phyloP scores from a whole-genome alignment of 2,113 vertebrate genomes.

The Semnornis frantzii region DNA sequence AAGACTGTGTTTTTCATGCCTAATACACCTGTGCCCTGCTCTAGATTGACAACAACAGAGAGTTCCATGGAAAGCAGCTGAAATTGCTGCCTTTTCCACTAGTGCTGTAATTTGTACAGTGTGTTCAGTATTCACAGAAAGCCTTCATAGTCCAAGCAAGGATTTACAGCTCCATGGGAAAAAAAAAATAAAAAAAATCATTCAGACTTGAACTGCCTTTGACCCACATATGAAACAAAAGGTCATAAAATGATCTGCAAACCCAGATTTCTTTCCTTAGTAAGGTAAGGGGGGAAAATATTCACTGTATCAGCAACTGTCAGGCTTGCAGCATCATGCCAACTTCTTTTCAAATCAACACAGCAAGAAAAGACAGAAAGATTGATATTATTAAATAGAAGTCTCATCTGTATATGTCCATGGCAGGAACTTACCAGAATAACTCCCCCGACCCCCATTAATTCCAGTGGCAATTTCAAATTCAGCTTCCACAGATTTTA shows the following conservation, averaged over 20 bases:
- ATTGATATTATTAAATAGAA: slow-evolving; percentile 21
- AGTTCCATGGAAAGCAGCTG: background rate
- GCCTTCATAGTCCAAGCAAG: background rate
- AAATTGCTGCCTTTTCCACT: background rate
- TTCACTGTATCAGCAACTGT: background rate
- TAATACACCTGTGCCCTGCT: background rate
- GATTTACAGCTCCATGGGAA: background rate
- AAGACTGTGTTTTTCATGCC: background rate
- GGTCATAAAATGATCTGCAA: background rate
- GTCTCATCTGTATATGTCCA: background rate
- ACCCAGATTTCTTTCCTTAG: background rate
- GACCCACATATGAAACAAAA: background rate
- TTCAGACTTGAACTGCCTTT: background rate
- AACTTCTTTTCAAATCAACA: slow-evolving; percentile 7
- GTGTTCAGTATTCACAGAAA: background rate
- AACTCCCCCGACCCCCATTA: background rate
- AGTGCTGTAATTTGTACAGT: background rate
- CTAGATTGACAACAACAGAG: background rate
- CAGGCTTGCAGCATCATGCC: background rate
- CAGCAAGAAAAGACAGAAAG: background rate
- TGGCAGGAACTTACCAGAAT: slow-evolving; percentile 4
- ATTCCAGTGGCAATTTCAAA: slow-evolving; percentile 13
- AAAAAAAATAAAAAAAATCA: background rate
- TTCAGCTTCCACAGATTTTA: slow-evolving; percentile 16
- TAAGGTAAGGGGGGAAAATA: background rate